A percentile compares a stretch with the other conserved stretches of the same genome.
Conservation (phyloP, 1,140 invertebrate genomes). For the Drosophila murphyi region DNA sequence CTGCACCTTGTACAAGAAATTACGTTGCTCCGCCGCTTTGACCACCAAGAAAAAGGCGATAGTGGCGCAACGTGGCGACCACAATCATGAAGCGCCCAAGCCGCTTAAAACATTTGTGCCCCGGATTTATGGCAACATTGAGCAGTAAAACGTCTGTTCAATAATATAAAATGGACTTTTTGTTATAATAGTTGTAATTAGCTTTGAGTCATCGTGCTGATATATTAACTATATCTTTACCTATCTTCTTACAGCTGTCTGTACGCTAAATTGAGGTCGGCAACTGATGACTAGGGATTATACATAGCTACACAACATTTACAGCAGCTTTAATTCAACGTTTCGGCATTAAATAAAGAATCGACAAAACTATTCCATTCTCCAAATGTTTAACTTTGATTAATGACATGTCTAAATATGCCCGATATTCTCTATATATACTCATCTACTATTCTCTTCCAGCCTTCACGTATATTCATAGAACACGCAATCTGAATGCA, state of each 20-base stretch:
- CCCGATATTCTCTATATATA: background rate
- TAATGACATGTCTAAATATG: background rate
- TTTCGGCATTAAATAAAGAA: constrained; percentile 23
- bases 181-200: constrained; percentile 2
- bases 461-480: constrained; percentile 1
- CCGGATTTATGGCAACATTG: constrained; percentile 18
- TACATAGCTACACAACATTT: too few species aligned
- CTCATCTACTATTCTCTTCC: constrained; percentile 12
- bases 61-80: constrained; percentile 28
- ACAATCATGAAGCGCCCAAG: constrained; percentile 63
- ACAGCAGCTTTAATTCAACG: background rate
- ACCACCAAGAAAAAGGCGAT: constrained; percentile 62
- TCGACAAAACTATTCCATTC: background rate
- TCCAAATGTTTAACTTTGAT: background rate
- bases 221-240: too few species aligned
- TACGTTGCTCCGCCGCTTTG: constrained; percentile 49
- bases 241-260: too few species aligned
- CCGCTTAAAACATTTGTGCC: constrained; percentile 62
- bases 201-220: background rate
- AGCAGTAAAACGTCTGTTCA: background rate
- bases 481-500: background rate
- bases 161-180: too few species aligned
- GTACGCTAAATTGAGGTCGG: too few species aligned
- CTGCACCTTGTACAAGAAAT: constrained; percentile 62
- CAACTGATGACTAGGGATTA: too few species aligned